Base-by-base conservation (phyloP, 2,888 invertebrate genomes). In the Eurytoma adleriae region DNA sequence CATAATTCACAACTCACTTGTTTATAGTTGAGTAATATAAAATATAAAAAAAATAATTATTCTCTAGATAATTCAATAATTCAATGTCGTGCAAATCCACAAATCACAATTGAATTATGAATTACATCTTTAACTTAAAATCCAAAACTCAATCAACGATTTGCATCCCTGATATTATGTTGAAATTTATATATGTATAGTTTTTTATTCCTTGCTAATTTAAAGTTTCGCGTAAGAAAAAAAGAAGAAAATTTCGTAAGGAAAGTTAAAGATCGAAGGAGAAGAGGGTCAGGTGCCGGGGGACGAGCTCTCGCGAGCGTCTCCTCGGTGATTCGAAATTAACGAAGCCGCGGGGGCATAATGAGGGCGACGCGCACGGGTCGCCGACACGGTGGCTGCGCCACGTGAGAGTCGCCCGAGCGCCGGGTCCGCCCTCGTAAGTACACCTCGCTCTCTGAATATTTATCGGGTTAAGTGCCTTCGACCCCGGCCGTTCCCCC, bases 321-420 rank as follows among this genome's bases (percentile, higher is more conserved):
- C 40, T 13, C 20, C 13, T 18, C 54, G 27, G 68, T 61, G 77
- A 77, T 70, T 70, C 57, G n/a, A 61, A 70, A 70, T 77, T 70
- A 77, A 70, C 30, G 61, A 77, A 77, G 70, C 50, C 56, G 40
- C 40, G 56, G 54, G 57, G 40, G 56, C 40, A 75, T 67, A 66
- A 75, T 62, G 30, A 64, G 64, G 48, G n/a, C n/a, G n/a, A n/a
- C n/a, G n/a, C 64, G 62, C 20, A 20, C n/a, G 30, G 24, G 50
- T 52, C 27, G 61, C 67, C 82, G 86, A 88, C 85, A 88, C 87
- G 88, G 86, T 88, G 80, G 75, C 82, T 86, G 87, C 84, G 67
- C 84, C 82, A 86, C 88, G 88, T 88, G 88, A 87, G 71, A 61
- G 71, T 59, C 30, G 54, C 64, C 54, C 16, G n/a, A 16, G 54